Evolutionary conservation across 2,113 vertebrate genomes (phyloP).

Genomic region (Psilopsiagon aymara): DNA sequence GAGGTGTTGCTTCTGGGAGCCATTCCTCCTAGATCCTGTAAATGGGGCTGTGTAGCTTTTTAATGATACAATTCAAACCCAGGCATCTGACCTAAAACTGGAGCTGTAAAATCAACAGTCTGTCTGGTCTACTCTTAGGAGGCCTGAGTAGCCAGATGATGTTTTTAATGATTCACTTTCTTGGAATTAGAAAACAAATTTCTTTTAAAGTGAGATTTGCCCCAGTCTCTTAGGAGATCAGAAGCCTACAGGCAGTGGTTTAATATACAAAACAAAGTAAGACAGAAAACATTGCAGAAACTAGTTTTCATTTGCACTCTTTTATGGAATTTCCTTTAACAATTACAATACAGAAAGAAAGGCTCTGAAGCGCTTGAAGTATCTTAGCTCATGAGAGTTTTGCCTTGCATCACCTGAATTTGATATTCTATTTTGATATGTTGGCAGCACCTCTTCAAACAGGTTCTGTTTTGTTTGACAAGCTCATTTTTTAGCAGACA

Average conservation of each 20-base stretch:
- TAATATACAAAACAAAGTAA: background rate
- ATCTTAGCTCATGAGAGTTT: background rate
- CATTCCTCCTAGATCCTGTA: background rate
- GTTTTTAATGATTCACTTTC: background rate
- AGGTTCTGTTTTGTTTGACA: background rate
- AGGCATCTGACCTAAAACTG: background rate
- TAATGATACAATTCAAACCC: background rate
- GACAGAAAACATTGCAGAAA: background rate
- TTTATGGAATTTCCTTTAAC: background rate
- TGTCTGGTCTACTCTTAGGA: background rate
- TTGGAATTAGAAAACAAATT: background rate
- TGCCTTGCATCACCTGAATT: rapidly evolving
- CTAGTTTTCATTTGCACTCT: background rate
- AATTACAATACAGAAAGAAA: background rate
- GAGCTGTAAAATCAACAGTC: background rate
- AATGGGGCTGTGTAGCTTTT: background rate
- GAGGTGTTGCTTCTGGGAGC: background rate
- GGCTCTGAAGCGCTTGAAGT: rapidly evolving
- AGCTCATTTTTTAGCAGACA: background rate
- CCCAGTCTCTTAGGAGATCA: background rate
- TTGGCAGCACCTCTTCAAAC: background rate
- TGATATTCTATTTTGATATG: background rate
- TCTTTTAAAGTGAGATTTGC: background rate
- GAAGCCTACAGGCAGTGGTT: background rate
- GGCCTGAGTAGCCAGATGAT: background rate